Percentiles rank a stretch among this genome's conserved stretches.
Evolutionary conservation across 2,888 invertebrate genomes (phyloP).

Genomic region (Mesopsocus fuscifrons): DNA sequence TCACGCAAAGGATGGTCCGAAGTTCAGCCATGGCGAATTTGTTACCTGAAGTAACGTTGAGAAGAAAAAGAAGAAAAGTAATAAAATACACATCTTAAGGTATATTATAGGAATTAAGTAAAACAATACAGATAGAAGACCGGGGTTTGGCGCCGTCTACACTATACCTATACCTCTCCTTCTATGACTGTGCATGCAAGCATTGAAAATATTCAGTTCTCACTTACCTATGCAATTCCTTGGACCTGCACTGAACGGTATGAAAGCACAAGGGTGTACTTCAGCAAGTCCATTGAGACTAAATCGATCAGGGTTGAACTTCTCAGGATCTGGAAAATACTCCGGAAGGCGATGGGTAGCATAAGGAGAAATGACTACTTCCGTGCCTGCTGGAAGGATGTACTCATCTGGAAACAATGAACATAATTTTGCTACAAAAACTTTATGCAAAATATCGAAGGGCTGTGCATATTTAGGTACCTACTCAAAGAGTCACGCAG

Average conservation of each 20-base stretch:
- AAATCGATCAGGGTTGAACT: conserved; percentile 36
- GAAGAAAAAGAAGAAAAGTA: not conserved
- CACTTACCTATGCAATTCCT: conserved; percentile 33
- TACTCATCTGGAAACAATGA: conserved; percentile 20
- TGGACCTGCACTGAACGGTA: conserved; percentile 39
- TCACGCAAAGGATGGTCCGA: conserved; percentile 33
- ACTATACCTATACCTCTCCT: too few relatives aligned
- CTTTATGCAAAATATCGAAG: not conserved
- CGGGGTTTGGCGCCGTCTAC: too few relatives aligned
- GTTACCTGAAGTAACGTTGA: conserved; percentile 30
- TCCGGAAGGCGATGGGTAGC: conserved; percentile 34
- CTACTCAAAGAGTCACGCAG: too few relatives aligned
- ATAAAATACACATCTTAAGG: too few relatives aligned
- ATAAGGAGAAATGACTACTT: conserved; percentile 33
- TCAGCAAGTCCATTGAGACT: conserved; percentile 28
- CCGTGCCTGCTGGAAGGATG: conserved; percentile 32
- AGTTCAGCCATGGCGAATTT: conserved; percentile 45
- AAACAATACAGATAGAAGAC: not conserved
- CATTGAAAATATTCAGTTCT: too few relatives aligned
- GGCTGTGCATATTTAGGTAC: too few relatives aligned
- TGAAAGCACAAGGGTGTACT: conserved; percentile 34
- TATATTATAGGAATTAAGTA: not conserved
- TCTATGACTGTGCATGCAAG: too few relatives aligned
- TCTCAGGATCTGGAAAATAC: conserved; percentile 34
- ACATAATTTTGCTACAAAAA: not conserved